Base-by-base conservation (phyloP, 2,888 invertebrate genomes). In the Chrysodeixis includens region DNA sequence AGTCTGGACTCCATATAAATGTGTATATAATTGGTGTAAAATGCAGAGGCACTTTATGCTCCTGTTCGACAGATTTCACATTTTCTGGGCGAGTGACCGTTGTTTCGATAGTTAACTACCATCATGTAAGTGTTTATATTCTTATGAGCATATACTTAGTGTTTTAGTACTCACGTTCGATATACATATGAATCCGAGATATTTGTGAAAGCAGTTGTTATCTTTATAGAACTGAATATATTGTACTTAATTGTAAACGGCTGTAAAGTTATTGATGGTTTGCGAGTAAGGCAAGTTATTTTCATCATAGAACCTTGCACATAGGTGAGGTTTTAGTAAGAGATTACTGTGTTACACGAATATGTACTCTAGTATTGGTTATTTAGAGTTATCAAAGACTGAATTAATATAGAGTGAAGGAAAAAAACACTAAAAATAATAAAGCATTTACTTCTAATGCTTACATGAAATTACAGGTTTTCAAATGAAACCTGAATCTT, bases 41-140 rank as follows among this genome's bases (percentile, higher is more conserved):
- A 72, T 60, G 62, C 71, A 63, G 51, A 72, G 62, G 63, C 69
- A 69, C 68, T 30, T 20, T n/a, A 40, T n/a, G 40, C 40, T 35
- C 35, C 14, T 40, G 40, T 40, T 40, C 1, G 7, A 5, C 6
- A 40, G 5, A 40, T 40, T 40, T 40, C 40, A 40, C 40, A 6
- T n/a, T 40, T n/a, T n/a, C n/a, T 14, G n/a, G 26, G 26, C 26
- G 26, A 26, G 26, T 26, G 26, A 4, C 2, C 26, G 26, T 6
- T n/a, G n/a, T 40, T 40, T n/a, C n/a, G n/a, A n/a, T 40, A 40
- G n/a, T n/a, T 40, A n/a, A 40, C n/a, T 40, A 40, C n/a, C 5
- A 40, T 40, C 5, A n/a, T n/a, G n/a, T 40, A 40, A 40, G 35
- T 35, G 35, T 40, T 35, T 14, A 14, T 35, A 32, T 1, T 35